Evolutionary conservation across 2,113 vertebrate species (phyloP), one percentile per base, ranked within the genome.

Genomic region (Pionites leucogaster): DNA sequence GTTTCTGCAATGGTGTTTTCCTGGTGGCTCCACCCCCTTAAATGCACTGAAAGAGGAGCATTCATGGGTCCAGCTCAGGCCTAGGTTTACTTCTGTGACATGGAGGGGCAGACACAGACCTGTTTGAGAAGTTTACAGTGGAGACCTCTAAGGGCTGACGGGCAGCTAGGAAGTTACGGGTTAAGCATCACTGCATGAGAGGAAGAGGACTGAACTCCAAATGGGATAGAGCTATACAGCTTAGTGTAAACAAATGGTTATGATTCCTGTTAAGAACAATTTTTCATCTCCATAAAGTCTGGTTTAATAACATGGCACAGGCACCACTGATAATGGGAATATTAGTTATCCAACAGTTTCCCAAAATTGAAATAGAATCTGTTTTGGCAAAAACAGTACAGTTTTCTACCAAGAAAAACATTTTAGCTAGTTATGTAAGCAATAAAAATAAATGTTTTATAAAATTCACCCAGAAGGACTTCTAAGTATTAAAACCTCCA

Each of bases 391-490:
- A 96, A 97, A 96, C 97, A 97, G 24, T 64, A 64, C 47, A 81
- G 60, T 60, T 92, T 82, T 68, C 94, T 90, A 97, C 96, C 97
- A 98, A 98, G 89, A 79, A 97, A 98, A 98, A 98, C 97, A 98
- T 77, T 98, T 97, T 97, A 97, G 96, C 90, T 88, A 92, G 97
- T 98, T 98, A 97, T 91, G 88, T 96, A 98, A 98, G 96, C 87
- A 96, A 96, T 96, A 98, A 98, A 98, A 98, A 98, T 91, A 97
- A 98, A 98, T 91, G 95, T 96, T 98, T 96, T 96, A 97, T 96
- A 96, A 97, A 97, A 96, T 96, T 82, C 86, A 97, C 82, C 93
- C 96, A 96, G 95, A 95, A 97, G 85, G 94, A 94, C 91, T 98
- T 94, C 86, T 74, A 97, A 90, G 79, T 82, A 97, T 94, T 97